Evolutionary conservation across 2,113 vertebrate genomes (phyloP).

Genomic region (Oxyruncus cristatus): DNA sequence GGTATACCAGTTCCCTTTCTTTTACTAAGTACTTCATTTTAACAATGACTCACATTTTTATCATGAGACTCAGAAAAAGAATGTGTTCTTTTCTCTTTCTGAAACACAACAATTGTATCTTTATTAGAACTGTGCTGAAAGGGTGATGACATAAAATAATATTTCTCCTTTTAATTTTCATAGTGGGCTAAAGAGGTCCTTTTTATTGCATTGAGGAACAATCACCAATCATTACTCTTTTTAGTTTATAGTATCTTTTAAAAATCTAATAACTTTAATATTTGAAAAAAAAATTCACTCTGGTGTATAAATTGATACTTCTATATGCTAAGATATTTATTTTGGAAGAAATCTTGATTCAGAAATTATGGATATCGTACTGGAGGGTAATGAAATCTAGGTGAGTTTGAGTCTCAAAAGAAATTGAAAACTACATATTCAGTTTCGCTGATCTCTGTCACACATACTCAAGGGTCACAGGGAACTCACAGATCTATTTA

Average conservation of each 20-base stretch:
- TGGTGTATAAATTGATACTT: background rate
- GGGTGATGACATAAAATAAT: background rate
- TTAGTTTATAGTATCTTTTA: background rate
- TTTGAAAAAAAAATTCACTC: background rate
- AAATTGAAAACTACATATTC: background rate
- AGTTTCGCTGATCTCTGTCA: background rate
- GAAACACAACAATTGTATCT: background rate
- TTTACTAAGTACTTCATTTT: background rate
- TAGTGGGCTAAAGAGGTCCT: background rate
- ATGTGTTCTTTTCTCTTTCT: background rate
- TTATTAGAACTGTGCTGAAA: background rate
- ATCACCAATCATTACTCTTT: background rate
- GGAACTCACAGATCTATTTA: background rate
- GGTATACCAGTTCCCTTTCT: background rate
- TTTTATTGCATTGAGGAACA: background rate
- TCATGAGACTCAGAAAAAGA: background rate
- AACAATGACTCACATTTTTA: background rate
- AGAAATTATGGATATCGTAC: background rate
- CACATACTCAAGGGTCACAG: background rate
- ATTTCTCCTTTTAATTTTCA: background rate
- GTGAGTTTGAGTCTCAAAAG: background rate
- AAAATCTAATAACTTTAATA: background rate
- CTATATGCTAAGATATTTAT: background rate
- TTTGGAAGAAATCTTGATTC: background rate
- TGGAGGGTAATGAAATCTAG: background rate